These are phyloP conservation scores for Drosophila setifemur DNA, from an alignment of 1,140 invertebrate species.

Conservation along the genomic window DNA sequence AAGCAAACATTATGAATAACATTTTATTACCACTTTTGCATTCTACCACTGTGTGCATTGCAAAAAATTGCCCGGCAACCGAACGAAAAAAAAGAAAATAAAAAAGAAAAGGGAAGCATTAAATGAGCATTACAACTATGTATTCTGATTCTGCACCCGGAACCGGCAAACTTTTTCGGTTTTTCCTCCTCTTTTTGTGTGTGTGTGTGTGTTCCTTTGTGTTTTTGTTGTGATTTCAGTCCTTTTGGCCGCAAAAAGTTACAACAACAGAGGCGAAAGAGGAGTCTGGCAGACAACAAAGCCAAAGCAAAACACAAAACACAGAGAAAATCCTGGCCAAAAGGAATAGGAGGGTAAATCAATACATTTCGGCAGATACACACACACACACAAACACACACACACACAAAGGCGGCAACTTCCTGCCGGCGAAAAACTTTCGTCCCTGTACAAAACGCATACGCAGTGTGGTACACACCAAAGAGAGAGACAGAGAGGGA, in stretches of 20 bases:
- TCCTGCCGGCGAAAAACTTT: constrained; percentile 45
- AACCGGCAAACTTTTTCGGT: constrained; percentile 21
- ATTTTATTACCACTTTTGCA: background rate
- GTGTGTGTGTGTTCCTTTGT: background rate
- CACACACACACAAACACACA: constrained; percentile 29
- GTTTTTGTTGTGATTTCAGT: background rate
- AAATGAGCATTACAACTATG: constrained; percentile 38
- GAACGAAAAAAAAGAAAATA: background rate
- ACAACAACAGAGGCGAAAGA: constrained; percentile 6
- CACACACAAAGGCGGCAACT: constrained; percentile 18
- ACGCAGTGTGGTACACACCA: constrained; percentile 34
- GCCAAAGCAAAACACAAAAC: constrained; percentile 33
- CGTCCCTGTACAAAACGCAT: constrained; percentile 30
- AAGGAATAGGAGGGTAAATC: constrained; percentile 67
- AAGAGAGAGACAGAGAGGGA: background rate
- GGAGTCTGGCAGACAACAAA: constrained; percentile 42
- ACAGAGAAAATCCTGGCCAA: constrained; percentile 51
- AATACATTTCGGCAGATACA: constrained; percentile 74
- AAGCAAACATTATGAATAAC: no score
- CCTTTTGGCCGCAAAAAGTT: constrained; percentile 7
- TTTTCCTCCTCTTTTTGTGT: background rate
- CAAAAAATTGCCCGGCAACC: constrained; percentile 13
- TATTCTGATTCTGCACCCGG: constrained; percentile 25
- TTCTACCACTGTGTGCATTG: constrained; percentile 7
- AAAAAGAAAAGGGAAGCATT: constrained; percentile 18